Percentiles rank a stretch among this genome's conserved stretches.
These are phyloP conservation scores for Cotesia congregata DNA, from an alignment of 2,888 invertebrate species.

Conservation along the genomic window DNA sequence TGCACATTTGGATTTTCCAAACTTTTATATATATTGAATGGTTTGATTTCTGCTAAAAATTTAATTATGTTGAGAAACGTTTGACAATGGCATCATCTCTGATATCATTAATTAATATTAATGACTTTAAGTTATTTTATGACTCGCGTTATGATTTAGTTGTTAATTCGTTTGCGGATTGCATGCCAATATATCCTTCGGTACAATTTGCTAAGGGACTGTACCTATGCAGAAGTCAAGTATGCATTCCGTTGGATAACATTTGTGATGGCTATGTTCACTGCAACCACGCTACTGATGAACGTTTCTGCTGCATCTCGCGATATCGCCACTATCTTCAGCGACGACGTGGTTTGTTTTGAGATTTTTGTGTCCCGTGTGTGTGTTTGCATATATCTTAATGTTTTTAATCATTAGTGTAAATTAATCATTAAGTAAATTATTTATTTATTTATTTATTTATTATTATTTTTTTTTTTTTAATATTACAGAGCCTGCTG, in stretches of 20 bases:
- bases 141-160: slow-evolving; percentile 65
- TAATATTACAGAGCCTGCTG: slow-evolving; percentile 54
- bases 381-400: slow-evolving; percentile 17
- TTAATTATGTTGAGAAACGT: not conserved
- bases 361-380: slow-evolving; percentile 56
- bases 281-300: slow-evolving; percentile 78
- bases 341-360: slow-evolving; percentile 68
- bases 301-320: slow-evolving; percentile 73
- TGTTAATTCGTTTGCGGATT: slow-evolving; percentile 68
- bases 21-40: too few relatives aligned
- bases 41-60: not conserved
- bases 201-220: slow-evolving; percentile 69
- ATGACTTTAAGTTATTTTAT: slow-evolving; percentile 41
- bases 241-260: slow-evolving; percentile 74
- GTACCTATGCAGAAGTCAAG: slow-evolving; percentile 74
- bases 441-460: not conserved
- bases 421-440: not conserved
- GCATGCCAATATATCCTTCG: slow-evolving; percentile 66
- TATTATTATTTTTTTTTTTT: slow-evolving; percentile 17
- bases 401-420: not conserved
- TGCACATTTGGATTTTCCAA: too few relatives aligned
- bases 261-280: slow-evolving; percentile 76
- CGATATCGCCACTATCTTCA: slow-evolving; percentile 69
- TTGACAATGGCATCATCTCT: slow-evolving; percentile 21
- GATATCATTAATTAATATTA: slow-evolving; percentile 12